Evolutionary conservation across 1,140 invertebrate species (phyloP).

Genomic region (Pogonus chalceus): DNA sequence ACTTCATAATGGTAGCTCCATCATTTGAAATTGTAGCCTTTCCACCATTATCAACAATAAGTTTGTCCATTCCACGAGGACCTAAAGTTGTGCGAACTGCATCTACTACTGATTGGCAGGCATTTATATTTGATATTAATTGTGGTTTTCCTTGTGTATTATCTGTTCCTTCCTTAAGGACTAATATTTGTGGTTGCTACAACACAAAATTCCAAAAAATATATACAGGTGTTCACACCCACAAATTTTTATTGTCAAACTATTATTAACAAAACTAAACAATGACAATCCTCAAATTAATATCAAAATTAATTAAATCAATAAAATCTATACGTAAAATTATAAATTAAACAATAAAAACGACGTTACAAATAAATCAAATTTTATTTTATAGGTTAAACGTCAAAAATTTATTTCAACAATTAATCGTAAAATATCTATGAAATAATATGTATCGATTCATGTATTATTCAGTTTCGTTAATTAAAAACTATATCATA

Average conservation of each 20-base stretch:
- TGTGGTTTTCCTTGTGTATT: constrained; percentile 92
- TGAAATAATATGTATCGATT: not conserved
- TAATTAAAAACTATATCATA: not conserved
- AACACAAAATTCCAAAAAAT: constrained; percentile 27
- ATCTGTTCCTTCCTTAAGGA: constrained; percentile 97
- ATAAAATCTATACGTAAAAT: not conserved
- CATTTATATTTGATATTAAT: constrained; percentile 97
- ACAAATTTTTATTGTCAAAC: not conserved
- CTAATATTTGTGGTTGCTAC: constrained; percentile 94
- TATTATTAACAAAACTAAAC: not conserved
- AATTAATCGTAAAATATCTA: not conserved
- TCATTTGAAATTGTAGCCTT: constrained; percentile 98
- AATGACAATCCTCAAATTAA: no score
- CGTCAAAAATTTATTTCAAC: no score
- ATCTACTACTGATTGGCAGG: constrained; percentile 94
- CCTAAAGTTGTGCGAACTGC: constrained; percentile 92
- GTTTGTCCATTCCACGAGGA: constrained; percentile 98
- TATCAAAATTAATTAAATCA: not conserved
- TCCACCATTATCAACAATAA: constrained; percentile 83
- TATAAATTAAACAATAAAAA: no score
- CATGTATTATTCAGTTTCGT: not conserved
- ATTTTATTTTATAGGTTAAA: no score
- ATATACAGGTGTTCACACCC: constrained; percentile 2
- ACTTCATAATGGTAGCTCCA: constrained; percentile 97
- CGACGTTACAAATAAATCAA: no score